Percentiles rank a stretch among this genome's conserved stretches.
phyloP scores from a whole-genome alignment of 2,888 invertebrate genomes.

The Notocelia uddmanniana region DNA sequence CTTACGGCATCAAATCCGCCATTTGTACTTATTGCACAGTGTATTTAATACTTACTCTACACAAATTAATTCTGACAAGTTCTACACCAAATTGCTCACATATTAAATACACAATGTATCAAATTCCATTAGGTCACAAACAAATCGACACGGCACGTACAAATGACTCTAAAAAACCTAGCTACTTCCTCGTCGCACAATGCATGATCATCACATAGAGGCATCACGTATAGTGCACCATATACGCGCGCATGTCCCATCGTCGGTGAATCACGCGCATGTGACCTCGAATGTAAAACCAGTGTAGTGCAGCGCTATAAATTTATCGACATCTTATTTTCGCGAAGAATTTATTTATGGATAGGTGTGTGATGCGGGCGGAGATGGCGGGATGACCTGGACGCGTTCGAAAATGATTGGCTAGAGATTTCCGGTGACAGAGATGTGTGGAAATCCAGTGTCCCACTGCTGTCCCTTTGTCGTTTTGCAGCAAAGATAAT shows the following conservation, averaged over 20 bases:
- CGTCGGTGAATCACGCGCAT: conserved; percentile 74
- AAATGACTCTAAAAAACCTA: conserved; percentile 9
- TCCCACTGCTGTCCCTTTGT: too few species aligned
- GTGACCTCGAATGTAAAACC: conserved; percentile 73
- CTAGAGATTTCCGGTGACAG: too few species aligned
- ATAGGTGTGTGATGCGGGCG: too few species aligned
- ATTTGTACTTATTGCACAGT: too few species aligned
- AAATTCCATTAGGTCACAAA: conserved; percentile 14
- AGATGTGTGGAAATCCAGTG: too few species aligned
- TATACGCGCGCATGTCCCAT: conserved; percentile 62
- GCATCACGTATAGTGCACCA: conserved; percentile 43
- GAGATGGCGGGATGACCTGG: too few species aligned
- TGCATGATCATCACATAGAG: conserved; percentile 32
- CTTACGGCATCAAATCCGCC: too few species aligned
- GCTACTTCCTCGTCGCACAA: conserved; percentile 34
- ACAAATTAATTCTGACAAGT: too few species aligned
- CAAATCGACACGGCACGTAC: conserved; percentile 9
- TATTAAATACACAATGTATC: neutral
- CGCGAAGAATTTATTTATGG: neutral
- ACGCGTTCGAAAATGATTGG: too few species aligned
- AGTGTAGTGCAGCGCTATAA: conserved; percentile 55
- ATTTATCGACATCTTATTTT: conserved; percentile 6
- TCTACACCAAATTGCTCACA: neutral
- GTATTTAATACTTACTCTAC: too few species aligned
- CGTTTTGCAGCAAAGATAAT: too few species aligned